phyloP scores from a whole-genome alignment of 2,797 vertebrate genomes.

The Ibycter americanus region DNA sequence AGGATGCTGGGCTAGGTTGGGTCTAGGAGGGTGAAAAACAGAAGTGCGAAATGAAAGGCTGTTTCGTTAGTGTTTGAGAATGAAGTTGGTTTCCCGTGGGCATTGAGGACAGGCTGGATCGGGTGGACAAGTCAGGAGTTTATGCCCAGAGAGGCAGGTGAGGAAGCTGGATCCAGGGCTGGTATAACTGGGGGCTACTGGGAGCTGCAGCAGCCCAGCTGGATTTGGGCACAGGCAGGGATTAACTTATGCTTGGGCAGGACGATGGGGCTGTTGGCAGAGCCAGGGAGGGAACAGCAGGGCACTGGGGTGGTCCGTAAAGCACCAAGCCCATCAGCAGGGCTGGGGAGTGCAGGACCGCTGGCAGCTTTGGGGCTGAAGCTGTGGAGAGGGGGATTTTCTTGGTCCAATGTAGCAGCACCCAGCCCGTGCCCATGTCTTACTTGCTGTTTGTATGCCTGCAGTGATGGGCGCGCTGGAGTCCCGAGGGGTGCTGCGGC shows the following conservation, averaged over 20 bases:
- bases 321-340: accelerated
- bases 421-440: neutral
- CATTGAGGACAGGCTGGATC: accelerated
- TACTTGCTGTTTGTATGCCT: constrained; percentile 12
- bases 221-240: neutral
- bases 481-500: constrained; percentile 88
- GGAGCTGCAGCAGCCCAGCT: neutral
- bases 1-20: neutral
- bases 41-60: neutral
- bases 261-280: neutral
- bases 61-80: neutral
- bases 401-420: accelerated
- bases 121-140: neutral
- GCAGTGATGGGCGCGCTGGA: constrained; percentile 88
- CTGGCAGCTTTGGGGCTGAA: neutral
- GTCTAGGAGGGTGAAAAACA: neutral
- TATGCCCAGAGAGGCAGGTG: neutral
- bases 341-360: neutral
- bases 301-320: accelerated
- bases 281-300: neutral
- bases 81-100: neutral
- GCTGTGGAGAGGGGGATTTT: accelerated
- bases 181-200: accelerated
- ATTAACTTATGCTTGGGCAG: neutral
- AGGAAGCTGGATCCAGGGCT: neutral